phyloP scores from a whole-genome alignment of 2,888 invertebrate species.

The Pimpla rufipes region DNA sequence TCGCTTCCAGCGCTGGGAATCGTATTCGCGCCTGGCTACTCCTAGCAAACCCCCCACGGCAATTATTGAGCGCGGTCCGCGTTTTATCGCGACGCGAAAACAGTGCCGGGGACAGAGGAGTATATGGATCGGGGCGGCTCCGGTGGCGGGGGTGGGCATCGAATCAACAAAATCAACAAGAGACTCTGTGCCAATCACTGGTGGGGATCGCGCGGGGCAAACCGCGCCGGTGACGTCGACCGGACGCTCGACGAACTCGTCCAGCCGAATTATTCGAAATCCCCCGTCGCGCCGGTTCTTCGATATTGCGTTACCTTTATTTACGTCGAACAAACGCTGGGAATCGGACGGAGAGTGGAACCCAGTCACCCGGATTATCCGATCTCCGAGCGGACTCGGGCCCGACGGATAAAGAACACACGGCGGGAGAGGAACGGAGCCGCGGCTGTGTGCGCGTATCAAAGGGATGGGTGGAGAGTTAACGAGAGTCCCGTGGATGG shows the following conservation, averaged over 20 bases:
- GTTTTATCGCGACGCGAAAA: constrained; percentile 54
- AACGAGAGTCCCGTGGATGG: background rate
- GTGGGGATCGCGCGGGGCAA: background rate
- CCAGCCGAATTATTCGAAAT: constrained; percentile 64
- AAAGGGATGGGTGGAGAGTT: background rate
- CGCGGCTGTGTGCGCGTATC: background rate
- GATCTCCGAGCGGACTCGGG: constrained; percentile 1
- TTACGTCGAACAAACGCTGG: constrained; percentile 57
- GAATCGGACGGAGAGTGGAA: background rate
- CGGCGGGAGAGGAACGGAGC: background rate
- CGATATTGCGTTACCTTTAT: constrained; percentile 67
- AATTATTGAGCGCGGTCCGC: constrained; percentile 58
- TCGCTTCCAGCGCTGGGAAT: constrained; percentile 24
- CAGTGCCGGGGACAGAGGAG: constrained; percentile 13
- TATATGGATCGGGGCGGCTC: constrained; percentile 7
- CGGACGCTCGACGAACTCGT: constrained; percentile 34
- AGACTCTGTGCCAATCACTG: constrained; percentile 61
- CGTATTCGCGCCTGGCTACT: constrained; percentile 27
- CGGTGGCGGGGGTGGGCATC: background rate
- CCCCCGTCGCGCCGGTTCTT: constrained; percentile 46
- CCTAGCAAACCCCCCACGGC: constrained; percentile 27
- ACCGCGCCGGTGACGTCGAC: constrained; percentile 19
- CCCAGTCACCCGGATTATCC: constrained; percentile 15
- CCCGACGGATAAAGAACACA: constrained; percentile 3
- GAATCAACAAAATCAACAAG: constrained; percentile 72